phyloP scores from a whole-genome alignment of 2,113 vertebrate species.

The Cinclus mexicanus region DNA sequence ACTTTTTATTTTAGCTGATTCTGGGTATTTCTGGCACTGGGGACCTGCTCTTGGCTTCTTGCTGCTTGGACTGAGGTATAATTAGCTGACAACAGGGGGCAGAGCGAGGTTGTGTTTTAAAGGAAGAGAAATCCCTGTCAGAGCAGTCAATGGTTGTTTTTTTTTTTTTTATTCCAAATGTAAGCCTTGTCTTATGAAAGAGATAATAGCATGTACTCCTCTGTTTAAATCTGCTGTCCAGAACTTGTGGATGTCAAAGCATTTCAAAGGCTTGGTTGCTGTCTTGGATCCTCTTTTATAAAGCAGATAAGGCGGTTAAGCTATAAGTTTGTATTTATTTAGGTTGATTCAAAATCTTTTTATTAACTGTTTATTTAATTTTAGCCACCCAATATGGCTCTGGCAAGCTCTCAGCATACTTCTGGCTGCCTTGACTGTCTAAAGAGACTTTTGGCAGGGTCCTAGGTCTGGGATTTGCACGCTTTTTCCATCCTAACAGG shows the following conservation, averaged over 20 bases:
- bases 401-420: conserved; percentile 67
- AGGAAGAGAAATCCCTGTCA: neutral
- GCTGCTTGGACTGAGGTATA: neutral
- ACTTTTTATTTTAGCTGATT: neutral
- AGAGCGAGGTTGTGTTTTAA: conserved; percentile 53
- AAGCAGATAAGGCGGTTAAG: conserved; percentile 51
- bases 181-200: conserved; percentile 2
- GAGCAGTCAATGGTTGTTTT: neutral
- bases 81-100: conserved; percentile 65
- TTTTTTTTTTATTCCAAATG: neutral
- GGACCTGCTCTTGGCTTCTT: neutral
- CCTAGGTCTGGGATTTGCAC: conserved; percentile 63
- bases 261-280: neutral
- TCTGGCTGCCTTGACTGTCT: conserved; percentile 69
- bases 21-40: neutral
- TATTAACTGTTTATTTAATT: conserved; percentile 73
- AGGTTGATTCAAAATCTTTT: conserved; percentile 58
- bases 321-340: conserved; percentile 66
- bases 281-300: conserved; percentile 12
- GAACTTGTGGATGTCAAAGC: neutral
- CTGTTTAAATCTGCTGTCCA: neutral
- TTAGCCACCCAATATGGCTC: conserved; percentile 71
- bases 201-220: conserved; percentile 9
- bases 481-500: conserved; percentile 71
- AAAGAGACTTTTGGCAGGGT: conserved; percentile 73